Base-by-base conservation (phyloP, 1,140 invertebrate genomes). In the Dolichoris vasculosae region DNA sequence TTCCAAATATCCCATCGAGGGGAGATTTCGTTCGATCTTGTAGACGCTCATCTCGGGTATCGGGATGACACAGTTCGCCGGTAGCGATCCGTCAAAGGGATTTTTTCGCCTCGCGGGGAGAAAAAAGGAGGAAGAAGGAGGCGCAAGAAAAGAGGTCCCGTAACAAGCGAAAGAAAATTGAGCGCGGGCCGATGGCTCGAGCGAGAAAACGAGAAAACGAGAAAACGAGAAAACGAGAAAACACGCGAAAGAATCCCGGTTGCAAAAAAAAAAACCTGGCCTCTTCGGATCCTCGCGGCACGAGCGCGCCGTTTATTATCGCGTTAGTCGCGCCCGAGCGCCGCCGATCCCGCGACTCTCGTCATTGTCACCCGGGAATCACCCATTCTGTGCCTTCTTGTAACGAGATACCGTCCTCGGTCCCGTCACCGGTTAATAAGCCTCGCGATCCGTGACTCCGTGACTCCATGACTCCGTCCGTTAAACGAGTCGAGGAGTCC, bases 261-360 rank as follows among this genome's bases (percentile, higher is more conserved):
- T 35, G 48, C 35, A 73, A 82, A 82, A 82, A 82, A 15, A 8
- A 9, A n/a, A n/a, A 2, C 40, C 13, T 26, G 55, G 26, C n/a
- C n/a, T n/a, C n/a, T n/a, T n/a, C 20, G 51, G 51, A 11, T 17
- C 51, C 40, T 75, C 71, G 75, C 76, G 76, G 30, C 43, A 48
- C 76, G 40, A 30, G 79, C 43, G 79, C 38, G 63, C 64, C 79
- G 81, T 83, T 83, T 83, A 83, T 83, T 83, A 67, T 76, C 82
- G 82, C 82, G 71, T 83, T 83, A 83, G 82, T 83, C 73, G 13
- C 73, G 75, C 82, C 46, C 75, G 38, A 59, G 35, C 75, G 73
- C 2, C 67, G 67, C 2, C 67, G 32, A 38, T 69, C 38, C 67
- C 67, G 35, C 35, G 13, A 8, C 0, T 4, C 13, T 30, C 35